These are phyloP conservation scores for Dolichotis patagonum DNA, from an alignment of 2,113 vertebrate genomes.

Conservation along the genomic window DNA sequence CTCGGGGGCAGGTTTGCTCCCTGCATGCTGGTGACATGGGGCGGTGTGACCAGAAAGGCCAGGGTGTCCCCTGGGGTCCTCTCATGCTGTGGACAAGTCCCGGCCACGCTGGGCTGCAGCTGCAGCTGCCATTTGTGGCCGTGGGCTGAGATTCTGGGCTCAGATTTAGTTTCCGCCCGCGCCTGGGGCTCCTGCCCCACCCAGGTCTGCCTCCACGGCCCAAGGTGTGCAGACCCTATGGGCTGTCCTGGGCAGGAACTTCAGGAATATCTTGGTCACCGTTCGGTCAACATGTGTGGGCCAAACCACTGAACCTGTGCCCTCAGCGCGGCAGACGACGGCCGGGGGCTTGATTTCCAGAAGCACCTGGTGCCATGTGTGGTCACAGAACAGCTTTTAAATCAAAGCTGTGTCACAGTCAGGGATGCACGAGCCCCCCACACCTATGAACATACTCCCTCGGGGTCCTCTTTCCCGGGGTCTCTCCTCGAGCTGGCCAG, in stretches of 20 bases:
- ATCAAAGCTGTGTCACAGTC: background rate
- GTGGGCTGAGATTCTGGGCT: slow-evolving; percentile 65
- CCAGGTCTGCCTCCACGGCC: background rate
- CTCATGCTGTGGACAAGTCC: slow-evolving; percentile 61
- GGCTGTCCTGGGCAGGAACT: background rate
- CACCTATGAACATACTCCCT: background rate
- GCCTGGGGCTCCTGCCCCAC: background rate
- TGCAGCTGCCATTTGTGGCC: slow-evolving; percentile 81
- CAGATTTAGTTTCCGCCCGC: slow-evolving; percentile 78
- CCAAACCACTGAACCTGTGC: background rate
- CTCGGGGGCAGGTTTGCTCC: background rate
- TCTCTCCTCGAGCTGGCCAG: background rate
- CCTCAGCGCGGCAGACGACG: background rate
- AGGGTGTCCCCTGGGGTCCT: slow-evolving; percentile 49
- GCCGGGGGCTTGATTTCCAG: background rate
- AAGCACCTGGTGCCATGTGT: background rate
- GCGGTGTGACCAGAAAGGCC: slow-evolving; percentile 69
- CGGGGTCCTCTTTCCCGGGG: background rate
- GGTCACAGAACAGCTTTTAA: background rate
- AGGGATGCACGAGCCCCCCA: fast-evolving
- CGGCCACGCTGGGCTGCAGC: slow-evolving; percentile 72
- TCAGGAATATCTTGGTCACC: background rate
- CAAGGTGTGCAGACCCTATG: background rate
- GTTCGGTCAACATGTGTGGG: background rate
- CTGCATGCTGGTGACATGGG: background rate